phyloP scores from a whole-genome alignment of 2,888 invertebrate species.

The Ametastegia equiseti region DNA sequence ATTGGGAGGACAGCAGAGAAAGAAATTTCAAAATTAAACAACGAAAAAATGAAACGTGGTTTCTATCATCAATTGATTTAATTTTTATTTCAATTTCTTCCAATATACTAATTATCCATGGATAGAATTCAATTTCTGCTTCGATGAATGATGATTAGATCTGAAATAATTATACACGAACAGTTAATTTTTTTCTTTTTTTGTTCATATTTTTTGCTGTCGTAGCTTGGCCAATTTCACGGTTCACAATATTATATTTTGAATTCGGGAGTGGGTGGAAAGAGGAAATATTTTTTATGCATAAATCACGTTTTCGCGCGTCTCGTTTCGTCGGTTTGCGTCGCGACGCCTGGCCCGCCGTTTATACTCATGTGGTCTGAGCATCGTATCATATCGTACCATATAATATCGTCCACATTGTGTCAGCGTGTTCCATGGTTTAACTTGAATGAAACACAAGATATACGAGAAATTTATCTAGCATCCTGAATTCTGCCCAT shows the following conservation, averaged over 20 bases:
- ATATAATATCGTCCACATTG: conserved; percentile 5
- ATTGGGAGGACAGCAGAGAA: too few species aligned
- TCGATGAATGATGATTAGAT: background rate
- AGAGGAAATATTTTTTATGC: conserved; percentile 7
- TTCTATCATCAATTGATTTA: too few species aligned
- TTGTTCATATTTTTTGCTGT: background rate
- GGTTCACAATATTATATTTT: background rate
- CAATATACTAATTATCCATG: too few species aligned
- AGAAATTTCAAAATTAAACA: too few species aligned
- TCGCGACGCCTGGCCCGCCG: background rate
- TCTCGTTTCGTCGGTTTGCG: background rate
- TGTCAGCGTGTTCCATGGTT: conserved; percentile 19
- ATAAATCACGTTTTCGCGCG: conserved; percentile 22
- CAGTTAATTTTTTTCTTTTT: background rate
- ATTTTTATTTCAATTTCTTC: too few species aligned
- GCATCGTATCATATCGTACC: conserved; percentile 8
- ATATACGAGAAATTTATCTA: too few species aligned
- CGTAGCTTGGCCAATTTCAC: background rate
- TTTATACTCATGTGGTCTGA: background rate
- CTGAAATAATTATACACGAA: too few species aligned
- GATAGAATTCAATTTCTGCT: too few species aligned
- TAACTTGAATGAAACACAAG: background rate
- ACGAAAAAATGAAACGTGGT: too few species aligned
- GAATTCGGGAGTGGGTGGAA: background rate
- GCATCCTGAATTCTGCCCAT: too few species aligned